Evolutionary conservation across 1,140 invertebrate genomes (phyloP).

Genomic region (Lordiphosa stackelbergi): DNA sequence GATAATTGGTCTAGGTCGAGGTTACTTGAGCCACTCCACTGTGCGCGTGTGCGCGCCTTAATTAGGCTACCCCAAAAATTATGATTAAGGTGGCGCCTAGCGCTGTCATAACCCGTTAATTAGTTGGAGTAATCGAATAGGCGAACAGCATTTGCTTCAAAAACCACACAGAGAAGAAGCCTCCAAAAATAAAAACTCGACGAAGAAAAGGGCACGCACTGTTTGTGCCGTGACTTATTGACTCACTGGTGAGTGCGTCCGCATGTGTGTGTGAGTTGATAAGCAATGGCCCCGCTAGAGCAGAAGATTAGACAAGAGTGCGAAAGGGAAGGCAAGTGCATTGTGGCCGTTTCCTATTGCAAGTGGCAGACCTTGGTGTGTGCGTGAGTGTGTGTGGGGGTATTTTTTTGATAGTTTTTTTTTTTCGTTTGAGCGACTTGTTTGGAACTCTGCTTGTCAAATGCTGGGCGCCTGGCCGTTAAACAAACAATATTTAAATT

Average conservation of each 20-base stretch:
- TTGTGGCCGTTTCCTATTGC: conserved; percentile 5
- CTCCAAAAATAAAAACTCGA: conserved; percentile 21
- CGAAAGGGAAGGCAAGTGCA: background rate
- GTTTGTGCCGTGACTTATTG: no score
- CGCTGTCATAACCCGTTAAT: conserved; percentile 76
- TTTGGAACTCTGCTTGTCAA: conserved; percentile 24
- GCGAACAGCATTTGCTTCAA: conserved; percentile 42
- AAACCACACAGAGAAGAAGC: conserved; percentile 8
- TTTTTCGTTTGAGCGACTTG: conserved; percentile 1
- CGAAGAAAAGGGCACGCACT: conserved; percentile 38
- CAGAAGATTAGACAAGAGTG: conserved; percentile 9
- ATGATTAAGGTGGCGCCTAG: conserved; percentile 66
- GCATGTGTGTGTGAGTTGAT: background rate
- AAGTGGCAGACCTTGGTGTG: conserved; percentile 3
- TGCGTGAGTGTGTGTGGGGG: conserved; percentile 6
- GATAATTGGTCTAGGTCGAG: conserved; percentile 77
- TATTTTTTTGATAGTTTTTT: conserved; percentile 33
- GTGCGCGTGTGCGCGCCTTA: conserved; percentile 9
- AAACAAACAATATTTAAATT: conserved; percentile 66
- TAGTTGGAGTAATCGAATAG: conserved; percentile 76
- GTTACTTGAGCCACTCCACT: conserved; percentile 35
- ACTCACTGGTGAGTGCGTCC: conserved; percentile 39
- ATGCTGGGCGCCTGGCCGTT: conserved; percentile 49
- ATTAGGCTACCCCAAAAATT: conserved; percentile 29
- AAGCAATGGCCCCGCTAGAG: conserved; percentile 2